A percentile compares a stretch with the other conserved stretches of the same genome.
Evolutionary conservation across 1,140 invertebrate genomes (phyloP).

Genomic region (Oncopeltus fasciatus): DNA sequence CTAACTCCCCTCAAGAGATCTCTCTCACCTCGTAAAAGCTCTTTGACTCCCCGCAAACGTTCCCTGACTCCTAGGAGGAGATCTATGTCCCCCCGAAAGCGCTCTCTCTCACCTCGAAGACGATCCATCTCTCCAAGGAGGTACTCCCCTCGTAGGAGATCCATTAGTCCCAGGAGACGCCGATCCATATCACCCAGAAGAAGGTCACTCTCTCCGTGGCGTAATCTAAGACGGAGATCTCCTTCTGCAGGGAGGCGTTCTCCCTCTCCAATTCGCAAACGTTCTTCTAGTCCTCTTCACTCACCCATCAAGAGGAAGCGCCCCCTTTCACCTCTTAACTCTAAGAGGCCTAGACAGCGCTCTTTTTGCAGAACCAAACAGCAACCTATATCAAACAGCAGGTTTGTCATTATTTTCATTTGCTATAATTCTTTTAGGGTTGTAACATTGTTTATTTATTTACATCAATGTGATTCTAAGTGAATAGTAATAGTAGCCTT

Average conservation of each 20-base stretch:
- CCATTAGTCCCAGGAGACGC: not conserved
- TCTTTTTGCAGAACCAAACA: too few relatives aligned
- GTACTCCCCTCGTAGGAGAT: not conserved
- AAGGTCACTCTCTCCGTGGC: not conserved
- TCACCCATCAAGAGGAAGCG: not conserved
- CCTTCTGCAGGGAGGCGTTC: not conserved
- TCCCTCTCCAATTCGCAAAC: not conserved
- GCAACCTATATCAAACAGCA: too few relatives aligned
- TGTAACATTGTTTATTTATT: too few relatives aligned
- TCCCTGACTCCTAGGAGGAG: not conserved
- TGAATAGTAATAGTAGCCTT: too few relatives aligned
- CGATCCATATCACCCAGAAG: not conserved
- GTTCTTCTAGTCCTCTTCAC: too few relatives aligned
- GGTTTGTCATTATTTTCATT: too few relatives aligned
- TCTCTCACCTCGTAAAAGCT: not conserved
- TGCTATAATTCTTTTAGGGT: too few relatives aligned
- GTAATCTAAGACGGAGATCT: not conserved
- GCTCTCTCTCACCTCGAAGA: not conserved
- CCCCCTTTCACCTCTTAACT: not conserved
- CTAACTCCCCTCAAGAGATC: slow-evolving; percentile 1
- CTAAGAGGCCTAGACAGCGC: too few relatives aligned
- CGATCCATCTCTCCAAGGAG: not conserved
- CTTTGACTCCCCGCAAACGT: not conserved
- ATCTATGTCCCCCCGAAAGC: not conserved
- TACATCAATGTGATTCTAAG: too few relatives aligned